These are phyloP conservation scores for Biston betularia DNA, from an alignment of 2,888 invertebrate genomes.

Conservation along the genomic window DNA sequence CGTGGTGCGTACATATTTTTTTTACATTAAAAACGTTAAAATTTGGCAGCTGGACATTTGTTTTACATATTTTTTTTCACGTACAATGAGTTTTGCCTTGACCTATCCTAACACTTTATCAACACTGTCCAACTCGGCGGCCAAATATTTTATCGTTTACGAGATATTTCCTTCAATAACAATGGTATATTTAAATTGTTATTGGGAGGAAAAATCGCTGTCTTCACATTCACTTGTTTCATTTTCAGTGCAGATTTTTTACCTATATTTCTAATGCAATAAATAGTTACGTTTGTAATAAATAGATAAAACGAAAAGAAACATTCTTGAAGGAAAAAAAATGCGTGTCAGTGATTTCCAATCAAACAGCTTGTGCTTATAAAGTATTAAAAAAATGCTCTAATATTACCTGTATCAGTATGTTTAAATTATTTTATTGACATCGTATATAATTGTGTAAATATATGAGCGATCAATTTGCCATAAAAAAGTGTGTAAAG, in stretches of 20 bases:
- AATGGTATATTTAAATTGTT: conserved; percentile 11
- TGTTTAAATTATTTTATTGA: too few relatives aligned
- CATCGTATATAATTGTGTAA: too few relatives aligned
- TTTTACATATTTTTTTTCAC: conserved; percentile 48
- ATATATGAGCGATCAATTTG: too few relatives aligned
- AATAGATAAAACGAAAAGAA: too few relatives aligned
- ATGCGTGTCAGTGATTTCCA: too few relatives aligned
- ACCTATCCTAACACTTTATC: conserved; percentile 84
- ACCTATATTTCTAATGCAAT: too few relatives aligned
- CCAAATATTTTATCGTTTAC: conserved; percentile 61
- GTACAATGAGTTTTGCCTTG: conserved; percentile 67
- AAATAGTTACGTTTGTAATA: too few relatives aligned
- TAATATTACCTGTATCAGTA: too few relatives aligned
- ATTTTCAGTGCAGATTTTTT: background rate
- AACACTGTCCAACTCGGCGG: conserved; percentile 54
- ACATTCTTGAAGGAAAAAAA: too few relatives aligned
- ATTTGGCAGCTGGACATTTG: conserved; percentile 28
- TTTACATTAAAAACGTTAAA: conserved; percentile 30
- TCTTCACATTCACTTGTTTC: background rate
- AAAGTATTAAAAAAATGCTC: too few relatives aligned
- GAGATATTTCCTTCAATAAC: conserved; percentile 48
- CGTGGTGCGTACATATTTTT: conserved; percentile 72
- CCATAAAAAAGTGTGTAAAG: too few relatives aligned
- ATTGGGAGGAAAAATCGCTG: background rate
- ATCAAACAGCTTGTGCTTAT: too few relatives aligned